phyloP scores from a whole-genome alignment of 2,113 vertebrate genomes.

The Pseudonaja textilis region DNA sequence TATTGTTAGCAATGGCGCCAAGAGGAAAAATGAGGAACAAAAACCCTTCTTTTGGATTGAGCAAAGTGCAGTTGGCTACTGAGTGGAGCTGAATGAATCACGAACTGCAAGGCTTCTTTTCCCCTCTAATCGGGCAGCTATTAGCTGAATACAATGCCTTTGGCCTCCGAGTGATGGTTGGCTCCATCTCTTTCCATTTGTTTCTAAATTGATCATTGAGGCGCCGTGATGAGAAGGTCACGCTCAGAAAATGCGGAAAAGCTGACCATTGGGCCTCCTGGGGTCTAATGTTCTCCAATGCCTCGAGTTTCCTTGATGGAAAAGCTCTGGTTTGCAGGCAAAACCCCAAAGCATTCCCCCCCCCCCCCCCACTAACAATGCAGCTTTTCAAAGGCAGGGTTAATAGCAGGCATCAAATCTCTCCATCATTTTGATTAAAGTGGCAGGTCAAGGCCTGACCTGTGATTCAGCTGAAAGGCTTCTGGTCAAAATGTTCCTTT shows the following conservation, averaged over 20 bases:
- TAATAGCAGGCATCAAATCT: not conserved
- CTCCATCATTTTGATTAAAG: not conserved
- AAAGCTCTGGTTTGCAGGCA: not conserved
- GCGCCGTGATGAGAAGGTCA: not conserved
- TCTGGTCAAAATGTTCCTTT: not conserved
- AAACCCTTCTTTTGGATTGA: not conserved
- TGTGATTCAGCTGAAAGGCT: slow-evolving; percentile 9
- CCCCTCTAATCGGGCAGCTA: not conserved
- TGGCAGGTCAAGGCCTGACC: not conserved
- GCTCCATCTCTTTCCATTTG: slow-evolving; percentile 17
- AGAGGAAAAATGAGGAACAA: not conserved
- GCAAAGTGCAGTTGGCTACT: not conserved
- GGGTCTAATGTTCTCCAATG: slow-evolving; percentile 3
- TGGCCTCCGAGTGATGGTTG: slow-evolving; percentile 8
- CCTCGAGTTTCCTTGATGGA: slow-evolving; percentile 2
- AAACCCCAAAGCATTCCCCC: not conserved
- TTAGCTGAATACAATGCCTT: slow-evolving; percentile 6
- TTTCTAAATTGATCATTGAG: slow-evolving; percentile 26
- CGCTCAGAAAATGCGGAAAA: slow-evolving; percentile 20
- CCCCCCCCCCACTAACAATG: not conserved
- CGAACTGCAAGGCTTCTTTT: not conserved
- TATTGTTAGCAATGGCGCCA: not conserved
- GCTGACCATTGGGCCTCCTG: not conserved
- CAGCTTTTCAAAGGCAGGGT: not conserved
- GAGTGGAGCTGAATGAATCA: not conserved